Evolutionary conservation across 2,797 vertebrate species (phyloP), one percentile per base, ranked within the genome.

Genomic region (Acanthopagrus latus): DNA sequence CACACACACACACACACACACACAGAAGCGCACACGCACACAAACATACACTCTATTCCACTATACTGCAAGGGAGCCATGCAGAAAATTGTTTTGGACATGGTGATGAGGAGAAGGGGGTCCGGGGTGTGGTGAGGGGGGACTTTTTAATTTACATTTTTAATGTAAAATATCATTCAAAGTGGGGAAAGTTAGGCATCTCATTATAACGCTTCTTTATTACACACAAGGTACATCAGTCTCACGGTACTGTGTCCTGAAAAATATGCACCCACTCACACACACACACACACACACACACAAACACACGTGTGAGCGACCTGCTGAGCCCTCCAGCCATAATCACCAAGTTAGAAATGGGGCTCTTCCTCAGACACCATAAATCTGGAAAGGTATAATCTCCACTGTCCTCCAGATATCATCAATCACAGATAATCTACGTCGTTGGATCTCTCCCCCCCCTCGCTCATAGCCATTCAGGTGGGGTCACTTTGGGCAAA

Each of bases 61-160:
- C 87, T 73, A 29, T 29, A 87, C 81, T 50, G 76, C 88, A 88
- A 92, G 91, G 86, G 93, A 94, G 91, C 92, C 95, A 94, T 95
- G 95, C 94, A 95, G 93, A 95, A 95, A 95, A 95, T 95, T 93
- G 93, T 95, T 95, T 95, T 94, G 94, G 93, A 94, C 92, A 93
- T 87, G 78, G 84, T 91, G 91, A 94, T 93, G 92, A 90, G 88
- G 85, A 88, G 80, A 86, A 73, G 81, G 80, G 87, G 82, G 82
- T 82, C 60, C 9, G 58, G 66, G 78, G 59, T 84, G 78, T 86
- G 86, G 83, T 74, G 78, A 80, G 72, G 82, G 76, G 82, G 82
- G 85, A 74, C 86, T 93, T 94, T 94, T 94, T 93, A 90, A 94
- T 95, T 94, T 94, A 92, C 92, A 96, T 95, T 94, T 95, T 94